phyloP scores from a whole-genome alignment of 1,140 invertebrate genomes.

The Rhopalosiphum padi region DNA sequence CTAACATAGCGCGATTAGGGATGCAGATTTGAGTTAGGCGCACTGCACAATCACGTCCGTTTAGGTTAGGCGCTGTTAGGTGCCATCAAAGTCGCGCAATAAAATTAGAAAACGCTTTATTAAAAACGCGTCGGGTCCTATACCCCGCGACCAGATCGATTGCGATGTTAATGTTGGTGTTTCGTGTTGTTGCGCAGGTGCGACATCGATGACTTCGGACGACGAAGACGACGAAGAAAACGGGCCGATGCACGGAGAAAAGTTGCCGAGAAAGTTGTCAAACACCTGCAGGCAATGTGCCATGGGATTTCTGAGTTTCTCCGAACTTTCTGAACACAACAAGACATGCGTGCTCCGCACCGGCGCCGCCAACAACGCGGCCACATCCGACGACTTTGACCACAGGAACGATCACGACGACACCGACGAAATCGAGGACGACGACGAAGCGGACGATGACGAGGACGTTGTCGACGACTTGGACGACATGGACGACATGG shows the following conservation, averaged over 20 bases:
- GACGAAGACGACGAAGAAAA: constrained; percentile 52
- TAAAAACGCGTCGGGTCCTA: not conserved
- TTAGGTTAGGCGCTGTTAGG: not conserved
- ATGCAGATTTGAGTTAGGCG: not conserved
- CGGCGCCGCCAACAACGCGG: constrained; percentile 57
- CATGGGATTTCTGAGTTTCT: constrained; percentile 59
- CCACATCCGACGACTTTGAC: constrained; percentile 34
- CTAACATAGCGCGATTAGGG: not conserved
- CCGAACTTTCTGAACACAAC: constrained; percentile 61
- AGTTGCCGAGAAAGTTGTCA: constrained; percentile 51
- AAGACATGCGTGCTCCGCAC: constrained; percentile 60
- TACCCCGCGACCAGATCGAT: not conserved
- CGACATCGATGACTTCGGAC: constrained; percentile 59
- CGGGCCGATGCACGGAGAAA: constrained; percentile 48
- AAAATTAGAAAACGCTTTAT: not conserved
- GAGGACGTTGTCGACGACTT: constrained; percentile 70
- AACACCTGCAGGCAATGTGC: constrained; percentile 60
- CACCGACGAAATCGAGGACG: constrained; percentile 70
- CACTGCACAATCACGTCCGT: not conserved
- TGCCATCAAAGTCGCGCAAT: not conserved
- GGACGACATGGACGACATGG: constrained; percentile 79
- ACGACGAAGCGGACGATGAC: constrained; percentile 65
- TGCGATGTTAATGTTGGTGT: not conserved
- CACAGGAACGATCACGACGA: constrained; percentile 69
- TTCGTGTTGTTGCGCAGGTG: constrained; percentile 59